A percentile compares a stretch with the other conserved stretches of the same genome.
phyloP scores from a whole-genome alignment of 2,113 vertebrate species.

The Chloroceryle aenea region DNA sequence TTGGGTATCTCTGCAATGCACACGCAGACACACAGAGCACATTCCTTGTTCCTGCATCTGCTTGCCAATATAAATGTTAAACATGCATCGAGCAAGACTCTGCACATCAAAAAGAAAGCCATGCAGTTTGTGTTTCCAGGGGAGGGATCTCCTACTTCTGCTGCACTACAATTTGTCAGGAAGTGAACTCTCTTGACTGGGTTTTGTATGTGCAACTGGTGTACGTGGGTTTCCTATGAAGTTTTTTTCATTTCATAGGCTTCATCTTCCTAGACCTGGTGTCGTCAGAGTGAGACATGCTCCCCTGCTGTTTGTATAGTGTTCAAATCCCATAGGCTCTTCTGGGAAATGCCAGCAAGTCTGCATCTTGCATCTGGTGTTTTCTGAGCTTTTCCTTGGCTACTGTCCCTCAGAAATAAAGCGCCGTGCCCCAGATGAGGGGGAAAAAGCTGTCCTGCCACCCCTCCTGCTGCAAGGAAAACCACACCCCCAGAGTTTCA shows the following conservation, averaged over 20 bases:
- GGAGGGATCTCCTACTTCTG: background rate
- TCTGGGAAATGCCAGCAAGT: background rate
- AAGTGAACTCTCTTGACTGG: background rate
- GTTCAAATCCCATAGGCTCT: background rate
- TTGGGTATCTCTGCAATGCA: background rate
- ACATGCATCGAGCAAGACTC: background rate
- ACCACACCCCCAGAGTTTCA: background rate
- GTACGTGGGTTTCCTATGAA: background rate
- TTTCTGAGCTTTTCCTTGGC: background rate
- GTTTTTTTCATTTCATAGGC: background rate
- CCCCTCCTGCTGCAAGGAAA: background rate
- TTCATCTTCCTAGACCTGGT: background rate
- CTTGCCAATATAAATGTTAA: background rate
- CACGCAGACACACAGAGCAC: background rate
- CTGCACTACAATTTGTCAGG: background rate
- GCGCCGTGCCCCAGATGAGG: background rate
- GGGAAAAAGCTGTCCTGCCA: fast-evolving
- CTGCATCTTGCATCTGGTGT: background rate
- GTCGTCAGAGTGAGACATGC: background rate
- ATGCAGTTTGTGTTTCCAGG: background rate
- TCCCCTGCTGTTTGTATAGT: background rate
- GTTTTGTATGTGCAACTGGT: background rate
- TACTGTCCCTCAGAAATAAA: background rate
- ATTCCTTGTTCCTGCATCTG: background rate
- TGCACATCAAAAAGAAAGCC: background rate